phyloP scores from a whole-genome alignment of 2,797 vertebrate species.

The Acanthis flammea region DNA sequence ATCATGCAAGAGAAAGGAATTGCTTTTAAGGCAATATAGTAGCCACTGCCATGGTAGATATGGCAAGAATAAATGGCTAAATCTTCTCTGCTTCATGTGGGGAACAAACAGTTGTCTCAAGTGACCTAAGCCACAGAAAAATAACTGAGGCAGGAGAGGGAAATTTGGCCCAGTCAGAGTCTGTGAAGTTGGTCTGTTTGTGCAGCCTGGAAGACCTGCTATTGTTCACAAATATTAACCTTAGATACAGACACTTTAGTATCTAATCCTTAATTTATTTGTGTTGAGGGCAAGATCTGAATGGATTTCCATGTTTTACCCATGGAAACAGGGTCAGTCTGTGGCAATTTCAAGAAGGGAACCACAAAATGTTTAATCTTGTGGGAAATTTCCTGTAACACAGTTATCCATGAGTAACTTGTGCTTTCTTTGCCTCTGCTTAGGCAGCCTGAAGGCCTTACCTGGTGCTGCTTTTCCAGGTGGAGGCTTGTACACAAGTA shows the following conservation, averaged over 20 bases:
- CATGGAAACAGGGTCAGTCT: neutral
- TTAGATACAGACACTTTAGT: neutral
- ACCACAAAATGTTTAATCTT: neutral
- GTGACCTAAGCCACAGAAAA: neutral
- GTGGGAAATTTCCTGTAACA: neutral
- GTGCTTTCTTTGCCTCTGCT: accelerated
- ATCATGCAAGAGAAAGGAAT: neutral
- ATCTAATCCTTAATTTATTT: neutral
- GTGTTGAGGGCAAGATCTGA: neutral
- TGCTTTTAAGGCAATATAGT: neutral
- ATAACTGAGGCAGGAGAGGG: neutral
- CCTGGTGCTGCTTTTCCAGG: conserved; percentile 28
- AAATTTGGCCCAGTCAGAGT: accelerated
- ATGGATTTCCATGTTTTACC: neutral
- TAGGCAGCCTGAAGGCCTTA: neutral
- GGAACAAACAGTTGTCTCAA: neutral
- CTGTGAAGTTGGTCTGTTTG: neutral
- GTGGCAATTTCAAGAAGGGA: neutral
- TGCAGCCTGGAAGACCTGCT: neutral
- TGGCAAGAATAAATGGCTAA: neutral
- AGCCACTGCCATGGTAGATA: neutral
- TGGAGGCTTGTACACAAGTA: conserved; percentile 76
- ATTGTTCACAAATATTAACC: neutral
- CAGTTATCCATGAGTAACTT: neutral
- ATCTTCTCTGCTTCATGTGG: neutral